These are phyloP conservation scores for Frieseomelitta varia DNA, from an alignment of 1,140 invertebrate genomes.

Conservation along the genomic window DNA sequence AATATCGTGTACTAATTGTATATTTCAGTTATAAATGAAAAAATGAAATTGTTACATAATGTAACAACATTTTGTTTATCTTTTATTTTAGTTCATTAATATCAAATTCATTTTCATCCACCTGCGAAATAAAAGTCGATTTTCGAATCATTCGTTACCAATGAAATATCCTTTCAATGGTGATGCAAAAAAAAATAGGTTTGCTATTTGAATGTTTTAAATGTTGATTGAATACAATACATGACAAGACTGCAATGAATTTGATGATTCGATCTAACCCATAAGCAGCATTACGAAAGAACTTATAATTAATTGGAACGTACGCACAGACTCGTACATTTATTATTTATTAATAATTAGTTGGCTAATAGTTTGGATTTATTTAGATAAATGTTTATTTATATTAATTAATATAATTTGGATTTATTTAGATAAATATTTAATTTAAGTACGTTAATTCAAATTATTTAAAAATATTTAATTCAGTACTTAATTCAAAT, in stretches of 20 bases:
- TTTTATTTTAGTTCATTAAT: neutral
- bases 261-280: neutral
- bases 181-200: neutral
- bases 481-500: too few relatives aligned
- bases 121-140: neutral
- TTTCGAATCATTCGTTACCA: neutral
- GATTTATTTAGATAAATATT: too few relatives aligned
- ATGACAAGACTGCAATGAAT: neutral
- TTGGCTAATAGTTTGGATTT: too few relatives aligned
- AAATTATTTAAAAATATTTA: too few relatives aligned
- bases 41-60: too few relatives aligned
- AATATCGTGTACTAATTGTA: neutral
- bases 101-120: neutral
- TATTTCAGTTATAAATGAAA: neutral
- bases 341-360: neutral
- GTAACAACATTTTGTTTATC: neutral
- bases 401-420: too few relatives aligned
- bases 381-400: too few relatives aligned
- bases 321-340: neutral
- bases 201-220: neutral
- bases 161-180: neutral
- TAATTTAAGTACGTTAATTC: too few relatives aligned
- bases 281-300: neutral
- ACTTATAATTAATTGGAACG: neutral
- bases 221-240: neutral